These are phyloP conservation scores for Coenonympha glycerion DNA, from an alignment of 2,888 invertebrate genomes.

Conservation along the genomic window DNA sequence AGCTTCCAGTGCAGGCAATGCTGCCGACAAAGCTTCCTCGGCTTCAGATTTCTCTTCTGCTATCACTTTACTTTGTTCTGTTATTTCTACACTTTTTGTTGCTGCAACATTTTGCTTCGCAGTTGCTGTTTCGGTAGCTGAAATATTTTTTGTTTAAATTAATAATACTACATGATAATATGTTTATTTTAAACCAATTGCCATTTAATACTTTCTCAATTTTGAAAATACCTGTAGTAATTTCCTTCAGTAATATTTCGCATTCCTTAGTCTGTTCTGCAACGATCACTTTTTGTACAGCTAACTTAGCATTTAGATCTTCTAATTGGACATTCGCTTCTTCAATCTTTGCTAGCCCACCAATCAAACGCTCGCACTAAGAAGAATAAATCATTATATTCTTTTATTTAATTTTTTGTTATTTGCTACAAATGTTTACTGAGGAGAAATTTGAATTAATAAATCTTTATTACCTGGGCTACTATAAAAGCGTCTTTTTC, in stretches of 20 bases:
- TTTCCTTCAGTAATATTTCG: conserved; percentile 84
- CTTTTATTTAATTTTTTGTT: background rate
- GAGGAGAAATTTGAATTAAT: background rate
- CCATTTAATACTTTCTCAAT: background rate
- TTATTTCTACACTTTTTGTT: conserved; percentile 87
- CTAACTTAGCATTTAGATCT: conserved; percentile 86
- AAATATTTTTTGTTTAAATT: background rate
- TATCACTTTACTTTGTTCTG: conserved; percentile 86
- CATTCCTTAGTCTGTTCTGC: conserved; percentile 88
- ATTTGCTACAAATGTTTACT: background rate
- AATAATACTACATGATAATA: background rate
- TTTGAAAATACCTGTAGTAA: conserved; percentile 77
- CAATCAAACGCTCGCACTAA: conserved; percentile 81
- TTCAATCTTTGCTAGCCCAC: conserved; percentile 87
- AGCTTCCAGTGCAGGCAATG: conserved; percentile 88
- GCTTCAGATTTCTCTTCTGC: conserved; percentile 89
- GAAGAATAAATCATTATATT: background rate
- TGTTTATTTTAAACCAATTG: background rate
- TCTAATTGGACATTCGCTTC: conserved; percentile 90
- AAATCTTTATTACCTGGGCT: conserved; percentile 71
- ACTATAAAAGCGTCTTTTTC: conserved; percentile 80
- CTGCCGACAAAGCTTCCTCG: conserved; percentile 85
- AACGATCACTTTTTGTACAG: conserved; percentile 88
- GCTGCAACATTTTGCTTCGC: conserved; percentile 87
- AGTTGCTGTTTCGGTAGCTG: conserved; percentile 81